Percentiles rank a stretch among this genome's conserved stretches.
Conservation (phyloP, 2,113 vertebrate species). For the Siniperca knerii region DNA sequence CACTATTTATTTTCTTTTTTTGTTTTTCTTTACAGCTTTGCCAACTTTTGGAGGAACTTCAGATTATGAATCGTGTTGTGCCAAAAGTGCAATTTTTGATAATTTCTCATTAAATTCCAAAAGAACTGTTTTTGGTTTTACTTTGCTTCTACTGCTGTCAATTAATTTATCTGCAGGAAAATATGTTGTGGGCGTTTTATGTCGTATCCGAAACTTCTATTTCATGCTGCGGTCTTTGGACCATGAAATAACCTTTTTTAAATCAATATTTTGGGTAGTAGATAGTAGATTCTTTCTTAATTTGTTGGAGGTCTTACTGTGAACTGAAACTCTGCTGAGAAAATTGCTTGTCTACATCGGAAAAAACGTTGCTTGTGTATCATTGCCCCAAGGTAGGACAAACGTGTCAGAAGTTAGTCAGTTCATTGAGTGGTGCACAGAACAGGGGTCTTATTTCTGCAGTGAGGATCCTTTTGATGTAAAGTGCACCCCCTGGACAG, state of each 20-base stretch:
- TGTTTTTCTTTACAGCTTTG: too few relatives aligned
- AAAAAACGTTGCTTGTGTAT: constrained; percentile 1
- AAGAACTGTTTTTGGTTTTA: background rate
- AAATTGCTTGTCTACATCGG: background rate
- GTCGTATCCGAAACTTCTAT: background rate
- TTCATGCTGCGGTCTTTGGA: background rate
- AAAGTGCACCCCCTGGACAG: constrained; percentile 28
- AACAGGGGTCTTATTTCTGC: constrained; percentile 30
- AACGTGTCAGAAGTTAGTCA: constrained; percentile 21
- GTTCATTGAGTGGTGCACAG: constrained; percentile 6
- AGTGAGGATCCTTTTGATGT: constrained; percentile 43
- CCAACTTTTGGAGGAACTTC: too few relatives aligned
- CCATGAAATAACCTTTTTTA: background rate
- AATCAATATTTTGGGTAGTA: background rate
- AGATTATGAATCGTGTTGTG: too few relatives aligned
- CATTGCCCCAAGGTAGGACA: constrained; percentile 56
- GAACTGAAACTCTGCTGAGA: constrained; percentile 3
- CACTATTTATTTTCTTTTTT: background rate
- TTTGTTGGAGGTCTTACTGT: background rate
- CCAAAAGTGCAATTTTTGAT: background rate
- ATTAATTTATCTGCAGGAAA: background rate
- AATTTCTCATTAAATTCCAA: background rate
- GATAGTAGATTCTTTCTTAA: background rate
- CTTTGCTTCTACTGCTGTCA: background rate
- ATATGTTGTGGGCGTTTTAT: background rate